Conservation (phyloP, 2,888 invertebrate genomes). For the Graphium colonna region DNA sequence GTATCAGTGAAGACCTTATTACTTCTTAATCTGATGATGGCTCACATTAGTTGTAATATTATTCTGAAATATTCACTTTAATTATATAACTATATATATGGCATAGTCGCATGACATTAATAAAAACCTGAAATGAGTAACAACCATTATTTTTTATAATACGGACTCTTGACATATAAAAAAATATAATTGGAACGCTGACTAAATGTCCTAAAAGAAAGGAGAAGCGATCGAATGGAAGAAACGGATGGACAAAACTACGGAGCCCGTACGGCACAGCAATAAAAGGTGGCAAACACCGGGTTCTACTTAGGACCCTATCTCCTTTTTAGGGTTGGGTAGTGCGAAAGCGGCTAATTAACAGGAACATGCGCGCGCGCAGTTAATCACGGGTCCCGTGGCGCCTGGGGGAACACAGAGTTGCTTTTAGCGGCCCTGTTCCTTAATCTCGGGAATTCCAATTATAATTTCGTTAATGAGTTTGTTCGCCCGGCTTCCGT, state of each 20-base stretch:
- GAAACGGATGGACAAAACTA: neutral
- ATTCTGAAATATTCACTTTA: too few species aligned
- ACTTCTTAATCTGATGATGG: too few species aligned
- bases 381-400: conserved; percentile 55
- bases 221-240: too few species aligned
- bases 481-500: conserved; percentile 30
- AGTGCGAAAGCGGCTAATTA: conserved; percentile 73
- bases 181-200: too few species aligned
- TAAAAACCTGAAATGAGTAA: too few species aligned
- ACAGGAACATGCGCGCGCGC: conserved; percentile 70
- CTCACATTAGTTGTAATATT: too few species aligned
- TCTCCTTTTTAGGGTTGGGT: conserved; percentile 69
- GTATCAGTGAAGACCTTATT: too few species aligned
- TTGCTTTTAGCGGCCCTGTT: conserved; percentile 73
- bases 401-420: conserved; percentile 56
- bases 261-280: conserved; percentile 28
- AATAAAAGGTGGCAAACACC: conserved; percentile 48
- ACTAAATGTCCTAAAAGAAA: too few species aligned
- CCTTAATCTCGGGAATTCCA: conserved; percentile 70
- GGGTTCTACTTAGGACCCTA: conserved; percentile 59
- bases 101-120: too few species aligned
- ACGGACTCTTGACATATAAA: too few species aligned
- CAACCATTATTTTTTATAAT: too few species aligned
- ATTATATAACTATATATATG: too few species aligned
- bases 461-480: conserved; percentile 52